Base-by-base conservation (phyloP, 2,888 invertebrate species). In the Dynastes grantii region DNA sequence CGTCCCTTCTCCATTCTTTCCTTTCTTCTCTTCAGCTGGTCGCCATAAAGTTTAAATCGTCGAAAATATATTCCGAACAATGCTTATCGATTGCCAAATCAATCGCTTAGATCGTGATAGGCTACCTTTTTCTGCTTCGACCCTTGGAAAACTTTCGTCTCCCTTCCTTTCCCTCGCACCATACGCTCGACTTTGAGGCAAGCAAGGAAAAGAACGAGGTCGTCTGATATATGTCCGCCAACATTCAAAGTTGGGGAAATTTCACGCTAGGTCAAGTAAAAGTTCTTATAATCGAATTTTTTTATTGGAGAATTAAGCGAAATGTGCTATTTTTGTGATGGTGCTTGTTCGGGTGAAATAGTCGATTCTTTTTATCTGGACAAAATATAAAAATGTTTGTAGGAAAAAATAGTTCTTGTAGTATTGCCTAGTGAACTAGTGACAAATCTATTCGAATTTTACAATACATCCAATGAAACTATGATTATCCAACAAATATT, bases 21-120 rank as follows among this genome's bases (percentile, higher is more conserved):
- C 5, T 67, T 45, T 67, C 16, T 45, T 22, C 5, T 67, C 40
- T 32, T 63, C 29, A 63, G 45, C 16, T 67, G 45, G 45, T 67
- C 40, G 40, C 65, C 40, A 67, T 67, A 67, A 67, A 67, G 45
- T 67, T 67, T 67, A 67, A 67, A 67, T 67, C 65, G 45, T 45
- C 22, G 16, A 9, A 67, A 67, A 67, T 67, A 67, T 40, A 40
- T 67, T 67, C 45, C 65, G 65, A 67, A 45, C 45, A 67, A 16
- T 67, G 65, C 22, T 67, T 67, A 45, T 67, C 45, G 65, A 67
- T 67, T 37, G 40, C 40, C 16, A 27, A 45, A 67, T 67, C 65
- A 67, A 67, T 67, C 45, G 1, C 27, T 67, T 49, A 45, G 65
- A 67, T 67, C 65, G 37, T 67, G 65, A 67, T 67, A 67, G 37